Percentiles rank a stretch among this genome's conserved stretches.
phyloP scores from a whole-genome alignment of 2,888 invertebrate genomes.

The Unio pictorum region DNA sequence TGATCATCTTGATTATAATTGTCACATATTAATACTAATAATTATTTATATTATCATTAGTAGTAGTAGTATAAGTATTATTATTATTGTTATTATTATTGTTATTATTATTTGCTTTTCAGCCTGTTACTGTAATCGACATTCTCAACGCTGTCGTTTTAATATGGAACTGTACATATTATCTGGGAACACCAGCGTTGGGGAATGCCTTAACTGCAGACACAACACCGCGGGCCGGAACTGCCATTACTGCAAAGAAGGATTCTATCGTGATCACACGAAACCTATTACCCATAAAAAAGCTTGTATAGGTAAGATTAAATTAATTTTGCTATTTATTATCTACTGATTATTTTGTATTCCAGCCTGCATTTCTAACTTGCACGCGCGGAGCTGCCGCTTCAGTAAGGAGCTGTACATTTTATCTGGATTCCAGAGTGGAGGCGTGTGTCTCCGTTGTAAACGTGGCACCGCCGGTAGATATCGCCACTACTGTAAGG shows the following conservation, averaged over 20 bases:
- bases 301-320: constrained; percentile 93
- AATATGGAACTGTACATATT: constrained; percentile 98
- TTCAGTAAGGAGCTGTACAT: constrained; percentile 99
- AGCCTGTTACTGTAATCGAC: constrained; percentile 99
- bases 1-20: neutral
- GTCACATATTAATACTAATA: too few species aligned
- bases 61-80: too few species aligned
- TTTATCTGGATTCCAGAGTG: constrained; percentile 92
- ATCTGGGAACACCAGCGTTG: constrained; percentile 93
- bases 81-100: neutral
- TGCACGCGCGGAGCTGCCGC: constrained; percentile 94
- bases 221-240: constrained; percentile 95
- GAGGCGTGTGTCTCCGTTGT: constrained; percentile 96
- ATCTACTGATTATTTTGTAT: constrained; percentile 38
- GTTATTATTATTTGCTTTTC: constrained; percentile 61
- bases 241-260: constrained; percentile 98
- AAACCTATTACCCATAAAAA: constrained; percentile 94
- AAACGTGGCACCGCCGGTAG: constrained; percentile 96
- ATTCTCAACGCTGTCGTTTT: constrained; percentile 96
- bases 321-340: neutral
- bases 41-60: too few species aligned
- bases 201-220: constrained; percentile 95
- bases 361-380: constrained; percentile 98
- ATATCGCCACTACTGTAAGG: constrained; percentile 98
- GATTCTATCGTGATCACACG: constrained; percentile 92